Percentiles rank a stretch among this genome's conserved stretches.
Conservation (phyloP, 2,888 invertebrate genomes). For the Gymnosoma rotundatum region DNA sequence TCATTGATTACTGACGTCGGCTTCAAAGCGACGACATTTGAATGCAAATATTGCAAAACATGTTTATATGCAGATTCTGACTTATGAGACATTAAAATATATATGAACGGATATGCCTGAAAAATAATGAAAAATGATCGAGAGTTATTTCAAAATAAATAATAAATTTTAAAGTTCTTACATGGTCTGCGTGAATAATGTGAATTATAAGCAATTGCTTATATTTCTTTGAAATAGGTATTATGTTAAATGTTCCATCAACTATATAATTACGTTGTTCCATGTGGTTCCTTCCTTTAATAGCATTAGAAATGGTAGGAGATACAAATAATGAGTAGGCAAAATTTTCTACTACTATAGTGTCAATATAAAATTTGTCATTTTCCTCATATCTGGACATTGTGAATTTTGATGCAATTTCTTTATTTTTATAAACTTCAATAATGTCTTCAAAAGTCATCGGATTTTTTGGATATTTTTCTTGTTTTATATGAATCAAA, state of each 20-base stretch:
- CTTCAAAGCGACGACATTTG: slow-evolving; percentile 1
- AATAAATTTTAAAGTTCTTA: too few species aligned
- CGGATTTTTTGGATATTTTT: slow-evolving; percentile 16
- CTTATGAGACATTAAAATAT: slow-evolving; percentile 19
- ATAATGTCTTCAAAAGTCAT: slow-evolving; percentile 32
- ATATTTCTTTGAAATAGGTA: slow-evolving; percentile 33
- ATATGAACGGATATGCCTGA: slow-evolving; percentile 9
- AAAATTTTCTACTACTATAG: slow-evolving; percentile 23
- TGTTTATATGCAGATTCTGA: not conserved
- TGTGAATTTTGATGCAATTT: slow-evolving; percentile 23
- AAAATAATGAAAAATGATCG: not conserved
- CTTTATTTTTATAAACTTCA: slow-evolving; percentile 36
- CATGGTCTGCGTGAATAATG: slow-evolving; percentile 21
- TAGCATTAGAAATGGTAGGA: slow-evolving; percentile 32
- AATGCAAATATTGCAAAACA: slow-evolving; percentile 1
- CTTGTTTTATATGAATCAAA: slow-evolving; percentile 31
- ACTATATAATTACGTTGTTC: slow-evolving; percentile 38
- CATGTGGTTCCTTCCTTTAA: slow-evolving; percentile 4
- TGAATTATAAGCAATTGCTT: slow-evolving; percentile 37
- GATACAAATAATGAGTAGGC: slow-evolving; percentile 35
- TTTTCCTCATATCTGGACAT: slow-evolving; percentile 30
- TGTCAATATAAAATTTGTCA: not conserved
- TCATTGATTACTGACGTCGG: not conserved
- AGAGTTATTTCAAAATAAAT: too few species aligned
- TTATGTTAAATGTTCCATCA: slow-evolving; percentile 33